Conservation (phyloP, 2,888 invertebrate genomes). For the Spilarctia lutea region DNA sequence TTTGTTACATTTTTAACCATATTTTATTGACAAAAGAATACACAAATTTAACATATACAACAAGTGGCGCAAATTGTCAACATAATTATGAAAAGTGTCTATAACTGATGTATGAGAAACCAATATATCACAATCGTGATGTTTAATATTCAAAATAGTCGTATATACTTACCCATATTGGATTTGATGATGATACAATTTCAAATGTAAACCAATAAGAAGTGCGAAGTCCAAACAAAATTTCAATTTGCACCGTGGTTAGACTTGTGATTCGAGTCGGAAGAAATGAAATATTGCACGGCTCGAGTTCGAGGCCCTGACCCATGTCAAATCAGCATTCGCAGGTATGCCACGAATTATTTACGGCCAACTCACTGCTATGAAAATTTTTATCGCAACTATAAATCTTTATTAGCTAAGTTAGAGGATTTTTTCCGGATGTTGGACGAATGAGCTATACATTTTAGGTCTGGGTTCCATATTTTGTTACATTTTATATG, state of each 20-base stretch:
- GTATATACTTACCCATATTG: not conserved
- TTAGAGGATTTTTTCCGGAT: constrained; percentile 64
- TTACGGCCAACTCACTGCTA: constrained; percentile 80
- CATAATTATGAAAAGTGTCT: not conserved
- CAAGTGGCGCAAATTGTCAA: not conserved
- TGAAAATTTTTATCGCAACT: constrained; percentile 79
- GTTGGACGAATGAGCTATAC: constrained; percentile 46
- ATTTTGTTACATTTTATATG: constrained; percentile 34
- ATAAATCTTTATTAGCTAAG: constrained; percentile 82
- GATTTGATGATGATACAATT: not conserved
- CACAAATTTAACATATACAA: not conserved
- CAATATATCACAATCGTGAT: not conserved
- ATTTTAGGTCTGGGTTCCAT: constrained; percentile 38
- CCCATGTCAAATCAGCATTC: constrained; percentile 85
- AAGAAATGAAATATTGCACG: constrained; percentile 82
- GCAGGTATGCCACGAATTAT: constrained; percentile 83
- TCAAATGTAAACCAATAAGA: constrained; percentile 56
- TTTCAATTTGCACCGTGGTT: constrained; percentile 78
- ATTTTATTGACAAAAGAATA: not conserved
- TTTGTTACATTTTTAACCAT: too few relatives aligned
- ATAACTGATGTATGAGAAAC: not conserved
- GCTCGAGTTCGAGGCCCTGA: constrained; percentile 70
- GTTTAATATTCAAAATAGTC: not conserved
- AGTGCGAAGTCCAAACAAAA: constrained; percentile 64
- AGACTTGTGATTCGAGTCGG: constrained; percentile 73